Evolutionary conservation across 2,797 vertebrate species (phyloP).

Genomic region (Dicrostonyx torquatus): DNA sequence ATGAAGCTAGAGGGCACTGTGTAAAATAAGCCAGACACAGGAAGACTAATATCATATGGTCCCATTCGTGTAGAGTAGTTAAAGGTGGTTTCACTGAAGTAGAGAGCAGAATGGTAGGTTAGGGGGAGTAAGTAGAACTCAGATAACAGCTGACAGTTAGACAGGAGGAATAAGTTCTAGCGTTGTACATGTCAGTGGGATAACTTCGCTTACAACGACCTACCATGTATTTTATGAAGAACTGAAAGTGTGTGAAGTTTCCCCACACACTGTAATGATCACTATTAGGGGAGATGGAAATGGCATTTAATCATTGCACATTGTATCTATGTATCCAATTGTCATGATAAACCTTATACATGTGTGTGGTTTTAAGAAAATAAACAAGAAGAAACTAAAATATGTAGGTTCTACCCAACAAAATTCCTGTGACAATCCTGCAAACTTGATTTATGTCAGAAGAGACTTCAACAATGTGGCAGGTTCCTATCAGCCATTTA

Average conservation of each 20-base stretch:
- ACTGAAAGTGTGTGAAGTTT: neutral
- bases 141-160: neutral
- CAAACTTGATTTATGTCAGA: conserved; percentile 21
- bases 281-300: neutral
- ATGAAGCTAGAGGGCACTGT: neutral
- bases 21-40: neutral
- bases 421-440: neutral
- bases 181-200: neutral
- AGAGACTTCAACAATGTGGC: neutral
- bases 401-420: neutral
- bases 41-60: neutral
- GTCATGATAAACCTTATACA: neutral
- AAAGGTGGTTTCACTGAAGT: neutral
- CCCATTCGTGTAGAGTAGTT: neutral
- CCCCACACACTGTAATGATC: neutral
- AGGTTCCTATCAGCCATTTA: neutral
- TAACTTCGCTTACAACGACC: neutral
- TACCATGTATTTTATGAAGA: neutral
- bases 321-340: neutral
- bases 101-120: neutral
- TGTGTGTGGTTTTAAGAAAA: neutral
- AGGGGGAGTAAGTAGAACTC: neutral
- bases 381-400: conserved; percentile 13
- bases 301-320: neutral
- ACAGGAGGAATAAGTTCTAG: neutral